Evolutionary conservation across 2,888 invertebrate genomes (phyloP).

Genomic region (Thera britannica): DNA sequence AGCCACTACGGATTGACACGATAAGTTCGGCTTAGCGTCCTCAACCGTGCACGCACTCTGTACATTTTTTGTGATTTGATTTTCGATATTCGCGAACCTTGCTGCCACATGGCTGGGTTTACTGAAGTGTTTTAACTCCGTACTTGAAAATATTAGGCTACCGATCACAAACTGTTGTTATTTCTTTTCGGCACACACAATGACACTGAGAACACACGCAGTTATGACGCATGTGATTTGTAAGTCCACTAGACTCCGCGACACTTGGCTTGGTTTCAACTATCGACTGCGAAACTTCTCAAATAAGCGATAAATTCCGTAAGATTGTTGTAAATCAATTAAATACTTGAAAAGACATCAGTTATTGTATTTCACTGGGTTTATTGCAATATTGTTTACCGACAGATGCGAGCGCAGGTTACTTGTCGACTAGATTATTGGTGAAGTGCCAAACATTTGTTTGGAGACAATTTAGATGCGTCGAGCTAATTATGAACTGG

Average conservation of each 20-base stretch:
- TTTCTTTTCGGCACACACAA: conserved; percentile 52
- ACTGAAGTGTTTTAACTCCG: conserved; percentile 58
- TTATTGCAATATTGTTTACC: conserved; percentile 20
- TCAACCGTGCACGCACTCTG: conserved; percentile 44
- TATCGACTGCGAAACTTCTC: conserved; percentile 54
- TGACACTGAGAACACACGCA: conserved; percentile 54
- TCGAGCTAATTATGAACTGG: conserved; percentile 56
- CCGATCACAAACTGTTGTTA: conserved; percentile 7
- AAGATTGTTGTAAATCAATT: conserved; percentile 49
- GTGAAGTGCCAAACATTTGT: conserved; percentile 63
- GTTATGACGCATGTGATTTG: conserved; percentile 60
- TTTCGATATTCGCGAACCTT: conserved; percentile 50
- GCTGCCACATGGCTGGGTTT: conserved; percentile 48
- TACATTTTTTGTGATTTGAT: conserved; percentile 63
- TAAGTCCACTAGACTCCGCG: conserved; percentile 53
- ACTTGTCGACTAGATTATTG: conserved; percentile 48
- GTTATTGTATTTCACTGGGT: conserved; percentile 36
- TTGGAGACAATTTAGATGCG: conserved; percentile 60
- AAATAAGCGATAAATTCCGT: conserved; percentile 51
- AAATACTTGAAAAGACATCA: conserved; percentile 38
- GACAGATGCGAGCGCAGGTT: conserved; percentile 29
- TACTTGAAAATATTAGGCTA: conserved; percentile 47
- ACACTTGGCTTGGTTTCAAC: conserved; percentile 72
- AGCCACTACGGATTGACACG: conserved; percentile 46
- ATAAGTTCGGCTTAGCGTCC: conserved; percentile 44